phyloP scores from a whole-genome alignment of 2,888 invertebrate genomes.

The Rhagonycha lutea region DNA sequence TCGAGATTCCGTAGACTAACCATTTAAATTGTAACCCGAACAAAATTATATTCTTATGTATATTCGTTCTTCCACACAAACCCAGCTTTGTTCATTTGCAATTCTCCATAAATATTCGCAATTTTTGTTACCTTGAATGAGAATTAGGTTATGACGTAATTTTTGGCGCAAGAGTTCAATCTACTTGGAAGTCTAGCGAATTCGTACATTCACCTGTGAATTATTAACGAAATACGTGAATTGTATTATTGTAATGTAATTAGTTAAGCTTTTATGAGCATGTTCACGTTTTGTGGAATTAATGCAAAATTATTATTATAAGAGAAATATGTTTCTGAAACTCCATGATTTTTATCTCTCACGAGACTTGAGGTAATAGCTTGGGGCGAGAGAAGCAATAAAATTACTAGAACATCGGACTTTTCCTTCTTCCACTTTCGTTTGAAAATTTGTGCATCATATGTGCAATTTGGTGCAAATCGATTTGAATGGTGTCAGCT shows the following conservation, averaged over 20 bases:
- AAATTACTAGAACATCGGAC: conserved; percentile 11
- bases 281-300: conserved; percentile 6
- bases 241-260: conserved; percentile 21
- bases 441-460: not conserved
- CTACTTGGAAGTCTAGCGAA: conserved; percentile 15
- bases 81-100: conserved; percentile 4
- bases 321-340: not conserved
- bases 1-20: conserved; percentile 13
- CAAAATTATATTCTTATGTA: not conserved
- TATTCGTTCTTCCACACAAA: not conserved
- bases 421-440: conserved; percentile 2
- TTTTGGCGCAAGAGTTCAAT: conserved; percentile 18
- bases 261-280: conserved; percentile 20
- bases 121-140: conserved; percentile 16
- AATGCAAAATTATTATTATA: conserved; percentile 1
- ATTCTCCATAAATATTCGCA: not conserved
- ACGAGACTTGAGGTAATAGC: conserved; percentile 2
- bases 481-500: not conserved
- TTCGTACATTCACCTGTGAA: conserved; percentile 20
- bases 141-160: conserved; percentile 17
- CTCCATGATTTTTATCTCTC: conserved; percentile 1
- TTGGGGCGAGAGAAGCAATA: conserved; percentile 1
- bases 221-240: conserved; percentile 17
- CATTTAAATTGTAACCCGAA: conserved; percentile 11
- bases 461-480: not conserved